Base-by-base conservation (phyloP, 2,797 vertebrate species). In the Mycteria americana region DNA sequence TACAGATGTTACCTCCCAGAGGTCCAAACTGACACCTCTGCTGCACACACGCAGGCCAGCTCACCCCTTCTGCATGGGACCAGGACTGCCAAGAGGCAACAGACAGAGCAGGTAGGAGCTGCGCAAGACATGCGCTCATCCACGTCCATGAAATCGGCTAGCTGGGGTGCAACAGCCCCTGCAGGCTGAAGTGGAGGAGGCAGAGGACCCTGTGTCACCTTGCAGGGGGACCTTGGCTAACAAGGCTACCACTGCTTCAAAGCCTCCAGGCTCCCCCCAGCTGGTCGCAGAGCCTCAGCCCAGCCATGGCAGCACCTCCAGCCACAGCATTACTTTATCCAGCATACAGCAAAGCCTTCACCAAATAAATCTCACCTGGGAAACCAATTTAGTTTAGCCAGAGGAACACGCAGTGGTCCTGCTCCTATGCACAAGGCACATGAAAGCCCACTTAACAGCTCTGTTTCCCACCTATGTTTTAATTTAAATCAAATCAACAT, bases 101-200 rank as follows among this genome's bases (percentile, higher is more conserved):
- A 80, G 24, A 21, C 0, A 0, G 43, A 46, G 45, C 48, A 88
- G 15, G 13, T 1, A 18, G 35, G 30, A 91, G 54, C 63, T 63
- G 11, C 67, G 73, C 9, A 22, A 41, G 39, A 7, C 18, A 19
- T 0, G 2, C 12, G 27, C 25, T 46, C 41, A 30, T 7, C 41
- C 31, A 4, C 2, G 5, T 1, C 60, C 50, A 13, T 30, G 18
- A 59, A 75, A 16, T 59, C 39, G 75, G 10, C 31, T 56, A 82
- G 22, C 12, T 62, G 51, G 57, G 16, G 21, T 62, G 28, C 33
- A 41, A 67, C 74, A 80, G 63, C 25, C 30, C 35, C 35, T 19
- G 7, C 2, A 1, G n/a, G 23, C 31, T 59, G 28, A 48, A 63
- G n/a, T 25, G 2, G 0, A 53, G 37, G 37, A 35, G 15, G 43